phyloP scores from a whole-genome alignment of 2,888 invertebrate genomes.

The Campopleginae sp. region DNA sequence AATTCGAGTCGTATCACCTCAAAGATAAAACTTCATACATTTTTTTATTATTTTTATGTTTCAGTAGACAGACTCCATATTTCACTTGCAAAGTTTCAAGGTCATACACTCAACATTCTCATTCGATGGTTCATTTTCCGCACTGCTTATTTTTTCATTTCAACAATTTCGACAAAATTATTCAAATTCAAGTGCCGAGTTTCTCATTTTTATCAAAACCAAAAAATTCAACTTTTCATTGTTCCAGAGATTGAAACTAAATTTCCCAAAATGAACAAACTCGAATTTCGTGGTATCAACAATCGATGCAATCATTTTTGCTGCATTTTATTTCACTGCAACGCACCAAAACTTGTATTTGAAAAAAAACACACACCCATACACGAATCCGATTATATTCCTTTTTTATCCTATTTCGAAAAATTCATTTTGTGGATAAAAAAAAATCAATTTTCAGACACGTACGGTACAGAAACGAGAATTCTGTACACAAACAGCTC shows the following conservation, averaged over 20 bases:
- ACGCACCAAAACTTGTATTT: not conserved
- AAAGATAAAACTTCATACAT: conserved; percentile 19
- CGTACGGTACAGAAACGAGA: conserved; percentile 87
- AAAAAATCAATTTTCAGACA: conserved; percentile 79
- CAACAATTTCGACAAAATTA: not conserved
- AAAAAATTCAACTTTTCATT: not conserved
- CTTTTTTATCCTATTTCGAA: not conserved
- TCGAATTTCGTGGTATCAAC: not conserved
- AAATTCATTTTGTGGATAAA: not conserved
- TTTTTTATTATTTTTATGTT: conserved; percentile 32
- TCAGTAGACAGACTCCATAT: conserved; percentile 43
- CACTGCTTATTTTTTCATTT: not conserved
- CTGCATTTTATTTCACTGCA: not conserved
- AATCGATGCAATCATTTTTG: not conserved
- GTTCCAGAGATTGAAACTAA: not conserved
- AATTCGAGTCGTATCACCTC: not conserved
- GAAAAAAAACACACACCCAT: not conserved
- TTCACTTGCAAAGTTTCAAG: conserved; percentile 44
- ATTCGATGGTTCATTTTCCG: conserved; percentile 4
- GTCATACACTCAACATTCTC: conserved; percentile 34
- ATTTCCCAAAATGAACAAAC: not conserved
- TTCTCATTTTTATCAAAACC: not conserved
- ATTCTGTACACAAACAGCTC: conserved; percentile 88
- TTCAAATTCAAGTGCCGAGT: not conserved
- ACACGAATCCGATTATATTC: not conserved